A percentile compares a stretch with the other conserved stretches of the same genome.
Evolutionary conservation across 2,113 vertebrate genomes (phyloP).

Genomic region (Eulemur macaco): DNA sequence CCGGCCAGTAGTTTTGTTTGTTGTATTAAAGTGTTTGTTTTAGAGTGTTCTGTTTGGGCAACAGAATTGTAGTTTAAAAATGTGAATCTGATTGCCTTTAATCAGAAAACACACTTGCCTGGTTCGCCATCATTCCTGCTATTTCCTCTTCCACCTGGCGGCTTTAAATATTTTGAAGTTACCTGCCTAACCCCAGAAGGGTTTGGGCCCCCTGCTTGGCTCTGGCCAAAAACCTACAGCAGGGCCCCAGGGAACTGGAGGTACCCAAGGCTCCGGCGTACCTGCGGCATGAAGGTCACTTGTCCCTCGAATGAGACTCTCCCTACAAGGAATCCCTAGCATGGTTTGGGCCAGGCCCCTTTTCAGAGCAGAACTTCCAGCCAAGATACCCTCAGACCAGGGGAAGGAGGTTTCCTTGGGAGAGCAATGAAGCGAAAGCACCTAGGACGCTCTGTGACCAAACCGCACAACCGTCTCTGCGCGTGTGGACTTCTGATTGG

Average conservation of each 20-base stretch:
- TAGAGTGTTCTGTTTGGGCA: background rate
- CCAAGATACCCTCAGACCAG: background rate
- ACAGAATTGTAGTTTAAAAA: background rate
- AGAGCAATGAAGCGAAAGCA: background rate
- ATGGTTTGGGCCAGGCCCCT: background rate
- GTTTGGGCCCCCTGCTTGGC: background rate
- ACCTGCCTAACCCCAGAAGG: background rate
- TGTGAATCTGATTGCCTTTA: background rate
- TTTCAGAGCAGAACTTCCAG: background rate
- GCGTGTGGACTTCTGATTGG: background rate
- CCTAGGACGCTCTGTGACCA: background rate
- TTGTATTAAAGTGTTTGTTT: background rate
- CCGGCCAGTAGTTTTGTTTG: background rate
- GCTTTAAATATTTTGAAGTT: background rate
- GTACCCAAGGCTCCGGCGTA: background rate
- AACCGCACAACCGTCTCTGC: background rate
- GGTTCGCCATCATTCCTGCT: background rate
- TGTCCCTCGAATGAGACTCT: background rate
- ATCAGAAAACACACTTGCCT: background rate
- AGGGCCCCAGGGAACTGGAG: background rate
- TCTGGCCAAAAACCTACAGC: background rate
- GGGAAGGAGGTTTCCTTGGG: background rate
- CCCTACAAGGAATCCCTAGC: background rate
- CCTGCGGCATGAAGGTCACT: fast-evolving
- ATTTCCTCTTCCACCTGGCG: background rate